phyloP scores from a whole-genome alignment of 2,888 invertebrate species.

The Zeuzera pyrina region DNA sequence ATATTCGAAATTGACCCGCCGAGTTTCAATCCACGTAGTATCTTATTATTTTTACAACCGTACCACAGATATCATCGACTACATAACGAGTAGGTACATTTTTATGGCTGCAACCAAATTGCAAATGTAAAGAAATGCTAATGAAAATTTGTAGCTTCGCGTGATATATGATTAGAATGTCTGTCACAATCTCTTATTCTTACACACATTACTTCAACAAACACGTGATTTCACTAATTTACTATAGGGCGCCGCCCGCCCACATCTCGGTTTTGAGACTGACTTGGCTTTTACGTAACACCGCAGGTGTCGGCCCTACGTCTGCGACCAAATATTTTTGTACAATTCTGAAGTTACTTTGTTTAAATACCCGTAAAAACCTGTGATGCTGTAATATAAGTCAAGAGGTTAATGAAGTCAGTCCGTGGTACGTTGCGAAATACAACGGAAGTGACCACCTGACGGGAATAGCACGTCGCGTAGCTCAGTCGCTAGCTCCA shows the following conservation, averaged over 20 bases:
- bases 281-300: slow-evolving; percentile 34
- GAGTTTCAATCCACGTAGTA: too few species aligned
- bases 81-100: too few species aligned
- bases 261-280: slow-evolving; percentile 20
- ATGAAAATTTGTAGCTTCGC: too few species aligned
- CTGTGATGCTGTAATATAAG: slow-evolving; percentile 15
- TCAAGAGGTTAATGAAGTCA: slow-evolving; percentile 58
- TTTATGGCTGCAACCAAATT: too few species aligned
- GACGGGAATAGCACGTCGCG: slow-evolving; percentile 69
- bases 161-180: too few species aligned
- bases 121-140: too few species aligned
- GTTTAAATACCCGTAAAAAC: background rate
- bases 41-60: too few species aligned
- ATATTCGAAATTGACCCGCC: too few species aligned
- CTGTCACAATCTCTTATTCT: too few species aligned
- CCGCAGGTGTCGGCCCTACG: slow-evolving; percentile 10
- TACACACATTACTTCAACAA: too few species aligned
- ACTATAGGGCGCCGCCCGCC: slow-evolving; percentile 55
- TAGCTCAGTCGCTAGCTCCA: slow-evolving; percentile 53
- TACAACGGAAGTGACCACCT: slow-evolving; percentile 64
- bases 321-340: background rate
- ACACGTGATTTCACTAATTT: too few species aligned
- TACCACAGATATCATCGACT: too few species aligned
- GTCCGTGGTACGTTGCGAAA: slow-evolving; percentile 59
- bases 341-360: background rate